A percentile compares a stretch with the other conserved stretches of the same genome.
phyloP scores from a whole-genome alignment of 2,797 vertebrate species.

The Nannoperca obscura region DNA sequence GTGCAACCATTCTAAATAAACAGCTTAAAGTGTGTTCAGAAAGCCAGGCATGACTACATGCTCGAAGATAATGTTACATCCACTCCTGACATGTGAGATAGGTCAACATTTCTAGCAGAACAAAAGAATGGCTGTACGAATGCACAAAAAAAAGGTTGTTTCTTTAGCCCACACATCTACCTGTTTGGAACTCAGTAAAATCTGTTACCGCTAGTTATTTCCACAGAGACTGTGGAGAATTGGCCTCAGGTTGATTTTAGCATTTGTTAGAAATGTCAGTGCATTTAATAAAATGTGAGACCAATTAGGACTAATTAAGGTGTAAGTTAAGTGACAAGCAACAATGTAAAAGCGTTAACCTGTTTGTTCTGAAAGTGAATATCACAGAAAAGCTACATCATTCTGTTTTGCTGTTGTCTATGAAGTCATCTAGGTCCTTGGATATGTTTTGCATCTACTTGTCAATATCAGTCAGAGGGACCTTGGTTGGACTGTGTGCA shows the following conservation, averaged over 20 bases:
- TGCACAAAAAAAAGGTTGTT: too few relatives aligned
- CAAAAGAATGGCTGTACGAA: not conserved
- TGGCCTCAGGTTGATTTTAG: not conserved
- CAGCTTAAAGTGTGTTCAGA: not conserved
- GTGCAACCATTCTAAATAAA: not conserved
- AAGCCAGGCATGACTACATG: not conserved
- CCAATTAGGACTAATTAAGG: not conserved
- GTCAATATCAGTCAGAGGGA: slow-evolving; percentile 1
- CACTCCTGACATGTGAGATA: not conserved
- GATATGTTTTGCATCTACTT: slow-evolving; percentile 6
- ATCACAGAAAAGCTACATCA: not conserved
- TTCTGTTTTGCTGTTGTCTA: not conserved
- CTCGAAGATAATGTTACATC: not conserved
- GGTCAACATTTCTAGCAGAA: not conserved
- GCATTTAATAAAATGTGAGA: not conserved
- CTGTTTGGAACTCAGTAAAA: not conserved
- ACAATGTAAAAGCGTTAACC: not conserved
- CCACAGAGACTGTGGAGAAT: not conserved
- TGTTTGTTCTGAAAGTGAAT: not conserved
- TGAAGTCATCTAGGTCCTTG: not conserved
- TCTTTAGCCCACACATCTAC: not conserved
- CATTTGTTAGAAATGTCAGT: not conserved
- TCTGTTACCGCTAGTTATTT: not conserved
- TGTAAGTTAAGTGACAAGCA: not conserved
- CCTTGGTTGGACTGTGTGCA: slow-evolving; percentile 3